A percentile compares a stretch with the other conserved stretches of the same genome.
Conservation (phyloP, 2,888 invertebrate species). For the Cyclophora albipunctata region DNA sequence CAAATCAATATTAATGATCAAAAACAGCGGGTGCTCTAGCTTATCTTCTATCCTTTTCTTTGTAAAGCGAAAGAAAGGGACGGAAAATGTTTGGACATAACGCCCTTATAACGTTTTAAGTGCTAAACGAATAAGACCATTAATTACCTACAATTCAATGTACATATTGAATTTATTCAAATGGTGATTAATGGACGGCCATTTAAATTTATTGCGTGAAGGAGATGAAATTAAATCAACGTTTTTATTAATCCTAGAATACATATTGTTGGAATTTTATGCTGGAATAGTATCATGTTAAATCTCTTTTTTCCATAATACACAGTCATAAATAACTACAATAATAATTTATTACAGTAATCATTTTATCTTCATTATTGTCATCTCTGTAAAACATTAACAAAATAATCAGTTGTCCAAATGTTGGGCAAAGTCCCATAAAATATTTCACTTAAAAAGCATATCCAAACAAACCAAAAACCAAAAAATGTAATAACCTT, state of each 20-base stretch:
- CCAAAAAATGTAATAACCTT: too few species aligned
- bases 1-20: constrained; percentile 77
- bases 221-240: constrained; percentile 22
- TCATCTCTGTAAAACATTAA: too few species aligned
- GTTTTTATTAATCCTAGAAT: constrained; percentile 1
- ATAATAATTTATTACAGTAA: too few species aligned
- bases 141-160: constrained; percentile 74
- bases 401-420: too few species aligned
- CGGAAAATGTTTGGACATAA: constrained; percentile 65
- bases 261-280: too few species aligned
- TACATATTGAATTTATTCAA: constrained; percentile 77
- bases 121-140: constrained; percentile 76
- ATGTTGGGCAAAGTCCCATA: too few species aligned
- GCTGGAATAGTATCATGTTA: too few species aligned
- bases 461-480: too few species aligned
- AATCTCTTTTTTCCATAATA: too few species aligned
- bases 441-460: too few species aligned
- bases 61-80: constrained; percentile 34
- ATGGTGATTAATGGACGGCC: constrained; percentile 69
- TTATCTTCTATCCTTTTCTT: constrained; percentile 36
- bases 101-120: constrained; percentile 72
- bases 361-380: too few species aligned
- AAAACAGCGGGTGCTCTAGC: constrained; percentile 65
- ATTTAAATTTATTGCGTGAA: constrained; percentile 59
- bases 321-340: too few species aligned